Percentiles rank a stretch among this genome's conserved stretches.
Conservation (phyloP, 92 coral and sea anemone genomes). For the Meandrina meandrites region DNA sequence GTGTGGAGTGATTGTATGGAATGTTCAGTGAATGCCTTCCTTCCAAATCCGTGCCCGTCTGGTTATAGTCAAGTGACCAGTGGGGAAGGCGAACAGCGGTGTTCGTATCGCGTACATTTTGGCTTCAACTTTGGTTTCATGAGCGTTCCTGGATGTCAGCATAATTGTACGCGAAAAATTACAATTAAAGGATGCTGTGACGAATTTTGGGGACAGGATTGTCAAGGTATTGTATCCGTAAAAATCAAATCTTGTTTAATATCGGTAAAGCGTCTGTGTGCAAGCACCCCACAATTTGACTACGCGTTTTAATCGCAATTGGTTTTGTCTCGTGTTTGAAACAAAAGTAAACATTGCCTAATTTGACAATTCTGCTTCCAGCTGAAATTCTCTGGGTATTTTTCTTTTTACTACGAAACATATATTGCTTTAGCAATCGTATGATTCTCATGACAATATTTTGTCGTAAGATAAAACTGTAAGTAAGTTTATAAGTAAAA, state of each 20-base stretch:
- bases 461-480: neutral
- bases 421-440: slow-evolving; percentile 4
- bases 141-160: slow-evolving; percentile 71
- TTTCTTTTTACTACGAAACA: neutral
- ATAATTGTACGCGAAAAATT: slow-evolving; percentile 54
- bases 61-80: slow-evolving; percentile 47
- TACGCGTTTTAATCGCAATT: neutral
- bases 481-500: neutral
- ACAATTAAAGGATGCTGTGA: slow-evolving; percentile 58
- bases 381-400: neutral
- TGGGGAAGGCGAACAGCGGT: slow-evolving; percentile 56
- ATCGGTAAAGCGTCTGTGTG: neutral
- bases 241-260: neutral
- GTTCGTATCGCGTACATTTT: slow-evolving; percentile 44
- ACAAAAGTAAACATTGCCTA: neutral
- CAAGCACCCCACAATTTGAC: neutral
- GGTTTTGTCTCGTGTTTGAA: neutral
- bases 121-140: slow-evolving; percentile 47
- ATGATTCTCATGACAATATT: neutral
- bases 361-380: neutral
- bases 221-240: slow-evolving; percentile 66
- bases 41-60: slow-evolving; percentile 48
- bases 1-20: slow-evolving; percentile 60
- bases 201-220: slow-evolving; percentile 84
- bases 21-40: slow-evolving; percentile 61